A percentile compares a stretch with the other conserved stretches of the same genome.
Evolutionary conservation across 2,797 vertebrate genomes (phyloP).

Genomic region (Benthosema pterotum): DNA sequence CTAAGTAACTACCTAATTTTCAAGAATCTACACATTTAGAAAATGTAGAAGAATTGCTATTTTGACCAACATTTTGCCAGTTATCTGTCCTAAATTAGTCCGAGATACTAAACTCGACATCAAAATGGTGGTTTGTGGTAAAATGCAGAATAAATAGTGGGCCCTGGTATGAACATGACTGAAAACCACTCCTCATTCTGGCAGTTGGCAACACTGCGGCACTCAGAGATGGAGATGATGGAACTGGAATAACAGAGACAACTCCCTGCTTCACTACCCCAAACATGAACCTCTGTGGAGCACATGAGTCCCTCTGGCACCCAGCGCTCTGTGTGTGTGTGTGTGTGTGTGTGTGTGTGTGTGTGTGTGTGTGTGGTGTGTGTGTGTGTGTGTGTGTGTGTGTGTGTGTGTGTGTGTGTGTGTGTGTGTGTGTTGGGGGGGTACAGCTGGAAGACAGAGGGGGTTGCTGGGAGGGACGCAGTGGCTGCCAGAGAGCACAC

Average conservation of each 20-base stretch:
- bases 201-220: no score
- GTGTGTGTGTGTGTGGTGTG: slow-evolving; percentile 33
- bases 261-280: slow-evolving; percentile 58
- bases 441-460: slow-evolving; percentile 75
- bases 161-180: no score
- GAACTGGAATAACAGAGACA: slow-evolving; percentile 50
- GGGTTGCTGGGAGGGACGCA: slow-evolving; percentile 71
- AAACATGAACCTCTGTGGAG: slow-evolving; percentile 65
- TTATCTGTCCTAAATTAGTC: no score
- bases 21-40: no score
- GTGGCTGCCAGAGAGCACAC: slow-evolving; percentile 71
- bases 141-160: no score
- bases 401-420: slow-evolving; percentile 11
- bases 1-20: no score
- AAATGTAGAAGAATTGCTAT: no score
- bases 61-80: no score
- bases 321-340: slow-evolving; percentile 24
- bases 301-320: slow-evolving; percentile 79
- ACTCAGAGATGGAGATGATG: slow-evolving; percentile 46
- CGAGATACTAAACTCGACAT: no score
- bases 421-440: no score
- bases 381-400: slow-evolving; percentile 15
- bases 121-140: no score
- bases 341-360: slow-evolving; percentile 12
- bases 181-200: no score